Evolutionary conservation across 2,797 vertebrate species (phyloP).

Genomic region (Spea hammondii): DNA sequence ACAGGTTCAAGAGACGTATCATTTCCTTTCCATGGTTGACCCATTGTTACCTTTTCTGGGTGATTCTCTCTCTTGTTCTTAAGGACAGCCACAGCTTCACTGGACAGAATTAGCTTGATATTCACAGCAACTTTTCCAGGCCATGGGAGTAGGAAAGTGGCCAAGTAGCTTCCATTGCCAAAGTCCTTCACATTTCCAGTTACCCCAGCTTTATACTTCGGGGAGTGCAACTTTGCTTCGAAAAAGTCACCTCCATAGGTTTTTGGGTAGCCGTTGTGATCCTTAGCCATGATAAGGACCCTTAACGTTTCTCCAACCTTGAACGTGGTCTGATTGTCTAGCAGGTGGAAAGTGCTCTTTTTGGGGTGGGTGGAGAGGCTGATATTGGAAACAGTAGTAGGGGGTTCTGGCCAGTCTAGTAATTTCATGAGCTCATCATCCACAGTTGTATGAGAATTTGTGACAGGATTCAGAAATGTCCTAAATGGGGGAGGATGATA

Average conservation of each 20-base stretch:
- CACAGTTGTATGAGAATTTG: too few relatives aligned
- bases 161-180: conserved; percentile 59
- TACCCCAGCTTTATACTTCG: conserved; percentile 51
- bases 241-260: conserved; percentile 60
- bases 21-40: too few relatives aligned
- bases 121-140: conserved; percentile 53
- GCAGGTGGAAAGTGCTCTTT: conserved; percentile 45
- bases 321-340: conserved; percentile 34
- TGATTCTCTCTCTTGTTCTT: conserved; percentile 50
- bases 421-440: background rate
- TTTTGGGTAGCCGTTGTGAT: conserved; percentile 54
- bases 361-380: background rate
- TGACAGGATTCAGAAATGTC: too few relatives aligned
- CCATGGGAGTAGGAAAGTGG: conserved; percentile 57
- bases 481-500: too few relatives aligned
- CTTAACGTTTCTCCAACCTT: conserved; percentile 50
- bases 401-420: background rate
- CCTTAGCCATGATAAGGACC: conserved; percentile 51
- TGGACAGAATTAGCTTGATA: conserved; percentile 60
- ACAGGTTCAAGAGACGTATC: too few relatives aligned
- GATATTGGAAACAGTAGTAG: background rate
- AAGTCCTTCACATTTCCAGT: conserved; percentile 55
- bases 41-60: conserved; percentile 50
- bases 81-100: conserved; percentile 57
- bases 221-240: conserved; percentile 52